Base-by-base conservation (phyloP, 2,888 invertebrate genomes). In the Oeneis ivallda region DNA sequence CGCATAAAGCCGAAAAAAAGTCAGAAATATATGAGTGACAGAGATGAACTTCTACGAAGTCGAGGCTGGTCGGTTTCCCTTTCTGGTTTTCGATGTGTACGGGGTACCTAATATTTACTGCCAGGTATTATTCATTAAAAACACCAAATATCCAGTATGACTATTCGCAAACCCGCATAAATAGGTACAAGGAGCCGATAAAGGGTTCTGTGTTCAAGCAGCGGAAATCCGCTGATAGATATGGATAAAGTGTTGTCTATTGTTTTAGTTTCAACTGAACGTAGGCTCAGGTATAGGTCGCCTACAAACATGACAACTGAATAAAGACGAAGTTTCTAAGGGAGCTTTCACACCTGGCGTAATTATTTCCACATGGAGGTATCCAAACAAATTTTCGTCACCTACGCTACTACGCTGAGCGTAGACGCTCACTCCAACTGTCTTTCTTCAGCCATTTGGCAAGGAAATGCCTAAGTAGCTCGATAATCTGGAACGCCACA, bases 171-270 rank as follows among this genome's bases (percentile, higher is more conserved):
- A 43, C 63, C 52, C 63, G 60, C 41, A 58, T 61, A 43, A 11
- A 9, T 17, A 17, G 47, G 54, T 57, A 62, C 41, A 60, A 62
- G 60, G 43, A 56, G 57, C 19, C 59, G 67, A 69, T 67, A 67
- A 65, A 58, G 62, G 45, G 61, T 57, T 34, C 56, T 56, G 52
- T 62, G 62, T 62, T 63, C 52, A 45, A 61, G 61, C 56, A 63
- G 39, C 69, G 69, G 69, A 67, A 63, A 67, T 69, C 67, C 69
- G 65, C 47, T 61, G 62, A 60, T 68, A 62, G 64, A 59, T 39
- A 17, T 43, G 50, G 69, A 67, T 64, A 67, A 59, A 39, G 13
- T 45, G 63, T 53, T 53, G 60, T 52, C 61, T 61, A 54, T 65
- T 65, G 65, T 67, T 56, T 56, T 7, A 9, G 17, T 61, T 52